Conservation (phyloP, 2,113 vertebrate species). For the Aramus guarauna region DNA sequence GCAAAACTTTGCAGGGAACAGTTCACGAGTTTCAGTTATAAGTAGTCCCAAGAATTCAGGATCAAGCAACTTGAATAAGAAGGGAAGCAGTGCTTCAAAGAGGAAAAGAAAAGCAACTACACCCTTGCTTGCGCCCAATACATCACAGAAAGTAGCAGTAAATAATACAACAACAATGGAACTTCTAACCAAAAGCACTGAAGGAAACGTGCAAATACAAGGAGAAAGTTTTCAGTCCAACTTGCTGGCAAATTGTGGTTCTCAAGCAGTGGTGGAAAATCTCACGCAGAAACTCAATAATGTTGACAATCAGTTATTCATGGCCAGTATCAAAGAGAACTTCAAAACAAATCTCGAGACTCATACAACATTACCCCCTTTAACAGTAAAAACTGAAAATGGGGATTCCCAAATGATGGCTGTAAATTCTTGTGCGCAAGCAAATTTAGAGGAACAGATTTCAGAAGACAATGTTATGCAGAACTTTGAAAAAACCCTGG, state of each 20-base stretch:
- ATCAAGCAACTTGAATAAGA: slow-evolving; percentile 71
- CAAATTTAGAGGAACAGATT: slow-evolving; percentile 58
- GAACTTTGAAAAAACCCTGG: slow-evolving; percentile 78
- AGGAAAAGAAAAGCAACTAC: slow-evolving; percentile 75
- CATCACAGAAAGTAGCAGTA: slow-evolving; percentile 62
- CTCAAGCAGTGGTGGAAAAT: slow-evolving; percentile 76
- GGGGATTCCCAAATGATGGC: slow-evolving; percentile 71
- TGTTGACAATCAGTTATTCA: slow-evolving; percentile 84
- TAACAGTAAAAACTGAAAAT: slow-evolving; percentile 77
- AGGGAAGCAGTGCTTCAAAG: slow-evolving; percentile 73
- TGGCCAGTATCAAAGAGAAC: slow-evolving; percentile 80
- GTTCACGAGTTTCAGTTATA: slow-evolving; percentile 76
- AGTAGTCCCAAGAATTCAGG: slow-evolving; percentile 71
- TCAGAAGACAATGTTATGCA: slow-evolving; percentile 73
- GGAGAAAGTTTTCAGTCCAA: slow-evolving; percentile 65
- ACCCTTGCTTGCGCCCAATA: slow-evolving; percentile 35
- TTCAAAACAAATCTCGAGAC: slow-evolving; percentile 70
- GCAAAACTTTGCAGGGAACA: slow-evolving; percentile 55
- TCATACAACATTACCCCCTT: slow-evolving; percentile 53
- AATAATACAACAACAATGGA: slow-evolving; percentile 58
- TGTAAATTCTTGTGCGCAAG: slow-evolving; percentile 61
- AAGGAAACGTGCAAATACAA: slow-evolving; percentile 55
- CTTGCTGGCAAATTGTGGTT: slow-evolving; percentile 66
- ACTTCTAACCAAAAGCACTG: slow-evolving; percentile 65
- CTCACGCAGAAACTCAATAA: slow-evolving; percentile 78